A percentile compares a stretch with the other conserved stretches of the same genome.
phyloP scores from a whole-genome alignment of 2,113 vertebrate genomes.

The Ammodytes marinus region DNA sequence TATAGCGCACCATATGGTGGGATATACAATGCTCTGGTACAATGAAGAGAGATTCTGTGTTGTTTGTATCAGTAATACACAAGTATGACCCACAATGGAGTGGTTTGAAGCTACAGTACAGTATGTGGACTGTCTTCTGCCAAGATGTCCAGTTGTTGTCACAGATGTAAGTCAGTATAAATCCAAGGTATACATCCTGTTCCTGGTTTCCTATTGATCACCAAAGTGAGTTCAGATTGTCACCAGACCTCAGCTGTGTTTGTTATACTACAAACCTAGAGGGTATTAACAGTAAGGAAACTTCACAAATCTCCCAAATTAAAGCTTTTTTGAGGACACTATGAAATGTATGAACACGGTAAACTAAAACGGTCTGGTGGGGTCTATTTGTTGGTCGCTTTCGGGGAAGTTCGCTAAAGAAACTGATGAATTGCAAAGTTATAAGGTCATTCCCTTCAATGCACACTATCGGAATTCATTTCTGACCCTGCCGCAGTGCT shows the following conservation, averaged over 20 bases:
- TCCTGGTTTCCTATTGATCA: slow-evolving; percentile 18
- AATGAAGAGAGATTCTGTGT: neutral
- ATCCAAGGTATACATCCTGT: slow-evolving; percentile 5
- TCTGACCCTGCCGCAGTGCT: slow-evolving; percentile 59
- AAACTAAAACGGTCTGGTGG: slow-evolving; percentile 11
- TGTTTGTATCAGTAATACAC: slow-evolving; percentile 5
- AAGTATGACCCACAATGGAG: neutral
- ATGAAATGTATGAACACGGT: slow-evolving; percentile 34
- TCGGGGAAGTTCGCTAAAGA: slow-evolving; percentile 19
- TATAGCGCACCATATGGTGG: neutral
- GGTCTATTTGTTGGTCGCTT: slow-evolving; percentile 35
- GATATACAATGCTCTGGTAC: neutral
- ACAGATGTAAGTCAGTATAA: slow-evolving; percentile 19
- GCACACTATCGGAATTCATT: slow-evolving; percentile 76
- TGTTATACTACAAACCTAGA: slow-evolving; percentile 50
- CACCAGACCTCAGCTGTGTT: slow-evolving; percentile 13
- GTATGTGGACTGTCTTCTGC: neutral
- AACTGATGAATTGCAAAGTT: slow-evolving; percentile 72
- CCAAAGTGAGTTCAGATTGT: slow-evolving; percentile 15
- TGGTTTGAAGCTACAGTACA: neutral
- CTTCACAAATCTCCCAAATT: slow-evolving; percentile 50
- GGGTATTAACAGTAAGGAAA: slow-evolving; percentile 34
- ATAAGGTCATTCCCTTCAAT: slow-evolving; percentile 76
- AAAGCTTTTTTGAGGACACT: slow-evolving; percentile 42
- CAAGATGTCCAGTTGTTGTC: slow-evolving; percentile 12